Evolutionary conservation across 2,888 invertebrate genomes (phyloP).

Genomic region (Metallyticus violacea): DNA sequence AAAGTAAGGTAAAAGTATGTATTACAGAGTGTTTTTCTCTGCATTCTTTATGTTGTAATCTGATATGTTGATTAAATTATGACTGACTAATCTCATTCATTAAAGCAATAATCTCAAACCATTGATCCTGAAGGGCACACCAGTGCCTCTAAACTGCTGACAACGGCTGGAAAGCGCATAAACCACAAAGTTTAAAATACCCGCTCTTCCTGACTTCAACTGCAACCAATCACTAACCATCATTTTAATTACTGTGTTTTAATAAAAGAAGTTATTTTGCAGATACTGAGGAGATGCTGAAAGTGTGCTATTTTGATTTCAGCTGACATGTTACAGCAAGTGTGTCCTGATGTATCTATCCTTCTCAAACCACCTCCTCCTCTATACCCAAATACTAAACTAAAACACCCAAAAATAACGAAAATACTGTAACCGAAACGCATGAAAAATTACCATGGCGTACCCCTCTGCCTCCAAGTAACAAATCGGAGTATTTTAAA

Average conservation of each 20-base stretch:
- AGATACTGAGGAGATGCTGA: slow-evolving; percentile 30
- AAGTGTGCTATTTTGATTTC: slow-evolving; percentile 31
- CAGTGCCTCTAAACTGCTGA: slow-evolving; percentile 15
- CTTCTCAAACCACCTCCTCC: slow-evolving; percentile 15
- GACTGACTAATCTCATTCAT: slow-evolving; percentile 18
- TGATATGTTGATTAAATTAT: background rate
- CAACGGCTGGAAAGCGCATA: slow-evolving; percentile 19
- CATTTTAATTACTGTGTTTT: slow-evolving; percentile 22
- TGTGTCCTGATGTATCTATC: slow-evolving; percentile 19
- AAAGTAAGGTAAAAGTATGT: slow-evolving; percentile 3
- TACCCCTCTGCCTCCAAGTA: slow-evolving; percentile 48
- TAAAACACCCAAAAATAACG: slow-evolving; percentile 32
- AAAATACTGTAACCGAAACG: slow-evolving; percentile 29
- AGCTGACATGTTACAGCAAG: slow-evolving; percentile 30
- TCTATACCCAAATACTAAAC: slow-evolving; percentile 24
- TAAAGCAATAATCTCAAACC: slow-evolving; percentile 22
- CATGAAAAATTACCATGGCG: slow-evolving; percentile 32
- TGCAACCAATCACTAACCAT: slow-evolving; percentile 20
- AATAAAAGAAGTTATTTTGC: slow-evolving; percentile 32
- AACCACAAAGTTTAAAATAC: slow-evolving; percentile 20
- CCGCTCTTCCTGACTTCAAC: slow-evolving; percentile 22
- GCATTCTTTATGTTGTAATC: slow-evolving; percentile 11
- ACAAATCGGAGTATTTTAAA: slow-evolving; percentile 39
- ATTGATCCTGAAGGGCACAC: slow-evolving; percentile 4
- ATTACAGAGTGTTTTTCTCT: slow-evolving; percentile 1